Evolutionary conservation across 2,797 vertebrate species (phyloP).

Genomic region (Crypturellus tataupa): DNA sequence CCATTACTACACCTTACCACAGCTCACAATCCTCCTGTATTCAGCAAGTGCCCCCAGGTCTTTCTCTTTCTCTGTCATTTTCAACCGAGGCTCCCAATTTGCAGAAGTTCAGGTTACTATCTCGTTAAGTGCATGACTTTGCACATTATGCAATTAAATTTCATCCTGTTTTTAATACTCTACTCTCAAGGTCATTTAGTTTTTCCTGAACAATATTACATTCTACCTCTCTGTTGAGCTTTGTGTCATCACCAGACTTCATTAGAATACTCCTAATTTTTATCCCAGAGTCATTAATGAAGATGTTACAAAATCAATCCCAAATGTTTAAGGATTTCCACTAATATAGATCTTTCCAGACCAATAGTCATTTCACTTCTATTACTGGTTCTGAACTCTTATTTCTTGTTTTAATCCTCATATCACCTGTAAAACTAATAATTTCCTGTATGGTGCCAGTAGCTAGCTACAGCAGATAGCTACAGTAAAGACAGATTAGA

Average conservation of each 20-base stretch:
- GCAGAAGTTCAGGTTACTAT: constrained; percentile 54
- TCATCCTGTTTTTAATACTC: constrained; percentile 49
- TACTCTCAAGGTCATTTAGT: constrained; percentile 66
- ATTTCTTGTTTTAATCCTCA: not conserved
- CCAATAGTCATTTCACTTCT: constrained; percentile 1
- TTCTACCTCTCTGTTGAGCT: constrained; percentile 45
- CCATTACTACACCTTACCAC: not conserved
- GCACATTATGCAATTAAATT: constrained; percentile 70
- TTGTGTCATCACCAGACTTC: constrained; percentile 51
- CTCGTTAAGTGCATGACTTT: constrained; percentile 61
- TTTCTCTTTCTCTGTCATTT: constrained; percentile 19
- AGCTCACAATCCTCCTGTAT: constrained; percentile 2
- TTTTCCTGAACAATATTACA: constrained; percentile 24
- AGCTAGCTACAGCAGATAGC: not conserved
- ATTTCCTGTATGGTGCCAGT: not conserved
- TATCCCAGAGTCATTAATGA: constrained; percentile 54
- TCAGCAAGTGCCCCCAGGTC: not conserved
- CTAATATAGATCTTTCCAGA: not conserved
- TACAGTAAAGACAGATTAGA: not conserved
- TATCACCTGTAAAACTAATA: not conserved
- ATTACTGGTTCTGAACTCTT: not conserved
- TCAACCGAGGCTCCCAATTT: constrained; percentile 55
- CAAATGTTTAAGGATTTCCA: constrained; percentile 49
- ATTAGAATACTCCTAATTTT: constrained; percentile 17
- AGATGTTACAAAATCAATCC: constrained; percentile 64